Percentiles rank a stretch among this genome's conserved stretches.
Conservation (phyloP, 2,113 vertebrate species). For the Porphyrio hochstetteri region DNA sequence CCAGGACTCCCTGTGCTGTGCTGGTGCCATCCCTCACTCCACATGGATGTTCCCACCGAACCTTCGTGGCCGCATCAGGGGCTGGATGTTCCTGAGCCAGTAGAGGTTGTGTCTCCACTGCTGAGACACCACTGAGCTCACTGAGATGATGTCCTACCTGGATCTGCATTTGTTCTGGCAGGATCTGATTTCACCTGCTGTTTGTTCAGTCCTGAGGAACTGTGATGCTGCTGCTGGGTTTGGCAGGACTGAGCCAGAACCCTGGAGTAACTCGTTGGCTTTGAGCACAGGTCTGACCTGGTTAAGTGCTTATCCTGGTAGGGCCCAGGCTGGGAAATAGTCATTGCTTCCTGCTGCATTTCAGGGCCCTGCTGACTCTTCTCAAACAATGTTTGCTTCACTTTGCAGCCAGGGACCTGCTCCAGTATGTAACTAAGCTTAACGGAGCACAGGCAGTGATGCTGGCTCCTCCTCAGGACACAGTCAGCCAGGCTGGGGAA, state of each 20-base stretch:
- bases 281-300: not conserved
- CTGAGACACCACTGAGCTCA: not conserved
- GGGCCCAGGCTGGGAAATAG: not conserved
- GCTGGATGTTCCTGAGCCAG: not conserved
- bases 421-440: not conserved
- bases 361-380: not conserved
- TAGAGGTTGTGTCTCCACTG: not conserved
- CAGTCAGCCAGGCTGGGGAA: no score
- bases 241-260: not conserved
- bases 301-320: not conserved
- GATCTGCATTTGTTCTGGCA: not conserved
- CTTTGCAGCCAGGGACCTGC: not conserved
- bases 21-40: not conserved
- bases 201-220: not conserved
- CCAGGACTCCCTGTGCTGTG: not conserved
- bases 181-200: not conserved
- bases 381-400: not conserved
- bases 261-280: not conserved
- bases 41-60: not conserved
- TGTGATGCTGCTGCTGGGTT: not conserved
- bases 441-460: rapidly evolving
- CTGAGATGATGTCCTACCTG: not conserved
- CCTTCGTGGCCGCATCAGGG: not conserved
- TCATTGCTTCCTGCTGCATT: not conserved
- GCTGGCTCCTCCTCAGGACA: not conserved